Conservation (phyloP, 2,797 vertebrate genomes). For the Euthynnus affinis region DNA sequence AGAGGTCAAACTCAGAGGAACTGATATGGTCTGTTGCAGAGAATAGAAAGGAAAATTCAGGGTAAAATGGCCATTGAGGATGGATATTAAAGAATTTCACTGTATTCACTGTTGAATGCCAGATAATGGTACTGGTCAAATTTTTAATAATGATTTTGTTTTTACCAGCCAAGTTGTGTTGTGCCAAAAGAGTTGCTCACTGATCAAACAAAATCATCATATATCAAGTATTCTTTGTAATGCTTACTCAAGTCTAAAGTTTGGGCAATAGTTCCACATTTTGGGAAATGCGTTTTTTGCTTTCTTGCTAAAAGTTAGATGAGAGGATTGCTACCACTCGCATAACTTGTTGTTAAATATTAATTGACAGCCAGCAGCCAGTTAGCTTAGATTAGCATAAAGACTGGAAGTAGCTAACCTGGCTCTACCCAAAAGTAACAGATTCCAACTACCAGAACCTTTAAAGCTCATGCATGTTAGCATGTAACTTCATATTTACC, state of each 20-base stretch:
- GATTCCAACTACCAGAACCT: no score
- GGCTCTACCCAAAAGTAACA: no score
- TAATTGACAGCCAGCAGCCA: no score
- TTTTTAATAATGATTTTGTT: background rate
- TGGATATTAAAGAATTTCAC: slow-evolving; percentile 37
- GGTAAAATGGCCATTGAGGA: slow-evolving; percentile 27
- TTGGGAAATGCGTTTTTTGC: no score
- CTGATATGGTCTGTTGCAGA: background rate
- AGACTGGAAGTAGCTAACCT: no score
- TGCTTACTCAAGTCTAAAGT: background rate
- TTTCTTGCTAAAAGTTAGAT: no score
- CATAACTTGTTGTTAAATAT: no score
- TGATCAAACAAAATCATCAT: background rate
- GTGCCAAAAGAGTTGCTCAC: slow-evolving; percentile 52
- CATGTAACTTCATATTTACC: no score
- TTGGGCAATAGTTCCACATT: slow-evolving; percentile 3
- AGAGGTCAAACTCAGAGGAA: slow-evolving; percentile 58
- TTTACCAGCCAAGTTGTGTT: slow-evolving; percentile 16
- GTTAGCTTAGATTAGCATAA: no score
- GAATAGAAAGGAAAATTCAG: slow-evolving; percentile 32
- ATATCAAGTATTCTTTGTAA: background rate
- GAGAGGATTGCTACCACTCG: no score
- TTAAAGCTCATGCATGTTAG: no score
- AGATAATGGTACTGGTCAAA: slow-evolving; percentile 15
- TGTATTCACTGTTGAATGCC: slow-evolving; percentile 47